Evolutionary conservation across 2,797 vertebrate genomes (phyloP).

Genomic region (Glyptemys insculpta): DNA sequence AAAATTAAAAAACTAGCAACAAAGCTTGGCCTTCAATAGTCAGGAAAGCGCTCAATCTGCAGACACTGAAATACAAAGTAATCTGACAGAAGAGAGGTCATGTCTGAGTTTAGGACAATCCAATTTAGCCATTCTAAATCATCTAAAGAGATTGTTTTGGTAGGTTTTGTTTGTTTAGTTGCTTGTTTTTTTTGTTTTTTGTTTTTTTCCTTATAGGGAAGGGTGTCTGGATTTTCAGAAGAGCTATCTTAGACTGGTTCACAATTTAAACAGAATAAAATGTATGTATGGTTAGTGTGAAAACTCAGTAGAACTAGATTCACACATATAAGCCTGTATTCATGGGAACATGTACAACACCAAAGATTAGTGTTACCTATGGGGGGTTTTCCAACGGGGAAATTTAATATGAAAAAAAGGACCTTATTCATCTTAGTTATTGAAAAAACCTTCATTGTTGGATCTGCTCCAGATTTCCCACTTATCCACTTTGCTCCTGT

Average conservation of each 20-base stretch:
- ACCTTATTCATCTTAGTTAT: conserved; percentile 37
- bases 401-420: background rate
- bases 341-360: background rate
- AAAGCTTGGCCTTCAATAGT: background rate
- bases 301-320: background rate
- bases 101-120: background rate
- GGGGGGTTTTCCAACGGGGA: background rate
- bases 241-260: background rate
- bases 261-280: background rate
- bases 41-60: background rate
- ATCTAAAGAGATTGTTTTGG: rapidly evolving
- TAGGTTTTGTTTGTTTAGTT: background rate
- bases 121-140: background rate
- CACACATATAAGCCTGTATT: background rate
- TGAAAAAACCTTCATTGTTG: background rate
- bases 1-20: background rate
- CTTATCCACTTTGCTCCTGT: conserved; percentile 36
- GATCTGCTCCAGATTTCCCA: conserved; percentile 50
- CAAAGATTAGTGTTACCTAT: background rate
- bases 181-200: background rate
- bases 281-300: background rate
- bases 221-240: background rate
- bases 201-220: background rate
- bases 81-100: background rate
- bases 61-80: background rate